These are phyloP conservation scores for Sparidentex hasta DNA, from an alignment of 2,797 vertebrate species.

Conservation along the genomic window DNA sequence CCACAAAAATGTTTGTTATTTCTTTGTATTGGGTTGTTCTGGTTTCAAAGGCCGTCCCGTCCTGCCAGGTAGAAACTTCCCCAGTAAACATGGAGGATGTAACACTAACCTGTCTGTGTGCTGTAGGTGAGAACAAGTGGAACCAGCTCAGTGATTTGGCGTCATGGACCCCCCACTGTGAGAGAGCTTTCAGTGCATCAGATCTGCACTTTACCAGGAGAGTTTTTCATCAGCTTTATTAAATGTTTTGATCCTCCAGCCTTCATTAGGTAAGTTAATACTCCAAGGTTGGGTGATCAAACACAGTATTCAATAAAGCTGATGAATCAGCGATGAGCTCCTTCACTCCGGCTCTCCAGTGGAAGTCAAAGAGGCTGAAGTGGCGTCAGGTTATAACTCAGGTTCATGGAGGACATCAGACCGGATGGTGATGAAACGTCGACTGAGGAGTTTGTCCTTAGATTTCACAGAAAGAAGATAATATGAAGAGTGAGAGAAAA, in stretches of 20 bases:
- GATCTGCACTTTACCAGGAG: too few relatives aligned
- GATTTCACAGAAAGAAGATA: too few relatives aligned
- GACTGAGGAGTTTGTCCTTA: too few relatives aligned
- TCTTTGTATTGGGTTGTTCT: neutral
- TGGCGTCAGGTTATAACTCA: neutral
- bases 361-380: too few relatives aligned
- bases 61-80: constrained; percentile 34
- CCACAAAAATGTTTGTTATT: constrained; percentile 11
- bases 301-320: too few relatives aligned
- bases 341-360: too few relatives aligned
- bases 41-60: constrained; percentile 26
- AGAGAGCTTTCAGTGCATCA: neutral
- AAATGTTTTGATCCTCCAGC: too few relatives aligned
- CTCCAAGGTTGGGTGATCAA: too few relatives aligned
- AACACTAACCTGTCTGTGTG: constrained; percentile 32
- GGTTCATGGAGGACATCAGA: constrained; percentile 19
- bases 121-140: constrained; percentile 38
- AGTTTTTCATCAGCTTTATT: too few relatives aligned
- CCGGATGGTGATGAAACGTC: neutral
- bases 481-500: too few relatives aligned
- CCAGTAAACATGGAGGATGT: constrained; percentile 35
- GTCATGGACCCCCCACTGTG: constrained; percentile 38
- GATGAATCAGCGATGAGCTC: too few relatives aligned
- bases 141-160: constrained; percentile 4
- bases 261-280: too few relatives aligned